Evolutionary conservation across 2,113 vertebrate species (phyloP).

Genomic region (Pelvicachromis taeniatus): DNA sequence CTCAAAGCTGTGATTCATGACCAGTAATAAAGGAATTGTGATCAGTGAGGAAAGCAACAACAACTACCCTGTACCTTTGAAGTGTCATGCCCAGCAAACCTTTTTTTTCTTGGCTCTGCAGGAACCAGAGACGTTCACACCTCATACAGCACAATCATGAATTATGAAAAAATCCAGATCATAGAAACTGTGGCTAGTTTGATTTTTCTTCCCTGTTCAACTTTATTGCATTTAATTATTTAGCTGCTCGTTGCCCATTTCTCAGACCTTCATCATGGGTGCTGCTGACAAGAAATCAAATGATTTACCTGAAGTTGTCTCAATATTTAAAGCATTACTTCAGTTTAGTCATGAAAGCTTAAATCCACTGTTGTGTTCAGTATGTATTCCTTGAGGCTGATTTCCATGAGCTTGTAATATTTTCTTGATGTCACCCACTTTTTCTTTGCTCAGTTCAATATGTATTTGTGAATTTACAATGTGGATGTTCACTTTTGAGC

Average conservation of each 20-base stretch:
- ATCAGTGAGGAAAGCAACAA: neutral
- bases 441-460: neutral
- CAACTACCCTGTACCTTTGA: neutral
- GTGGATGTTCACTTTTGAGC: neutral
- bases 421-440: neutral
- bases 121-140: too few species aligned
- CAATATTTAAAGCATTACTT: neutral
- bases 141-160: neutral
- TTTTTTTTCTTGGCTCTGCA: neutral
- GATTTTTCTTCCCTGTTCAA: neutral
- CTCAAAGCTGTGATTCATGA: neutral
- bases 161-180: neutral
- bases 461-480: neutral
- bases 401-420: neutral
- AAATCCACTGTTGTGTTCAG: neutral
- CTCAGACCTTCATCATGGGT: neutral
- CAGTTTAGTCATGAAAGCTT: neutral
- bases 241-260: neutral
- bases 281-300: neutral
- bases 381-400: neutral
- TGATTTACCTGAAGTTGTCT: neutral
- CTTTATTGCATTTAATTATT: neutral
- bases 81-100: neutral
- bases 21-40: neutral
- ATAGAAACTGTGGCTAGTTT: neutral